Conservation (phyloP, 1,140 invertebrate species). For the Lordiphosa collinella region DNA sequence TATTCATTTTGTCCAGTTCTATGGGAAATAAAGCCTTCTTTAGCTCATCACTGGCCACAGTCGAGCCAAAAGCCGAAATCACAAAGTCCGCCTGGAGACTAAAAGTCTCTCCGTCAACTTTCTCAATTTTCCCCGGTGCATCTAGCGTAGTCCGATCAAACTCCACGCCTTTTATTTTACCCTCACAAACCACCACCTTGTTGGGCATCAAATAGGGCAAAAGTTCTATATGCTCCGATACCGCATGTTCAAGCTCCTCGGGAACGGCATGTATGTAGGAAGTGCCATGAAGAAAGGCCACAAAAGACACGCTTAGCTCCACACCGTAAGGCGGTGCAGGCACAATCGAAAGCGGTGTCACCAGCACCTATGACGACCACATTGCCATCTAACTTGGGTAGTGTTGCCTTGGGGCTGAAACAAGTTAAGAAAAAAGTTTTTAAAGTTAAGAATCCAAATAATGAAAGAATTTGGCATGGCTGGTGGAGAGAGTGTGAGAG, state of each 20-base stretch:
- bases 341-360: slow-evolving; percentile 99
- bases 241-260: slow-evolving; percentile 96
- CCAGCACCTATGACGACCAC: slow-evolving; percentile 97
- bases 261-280: slow-evolving; percentile 97
- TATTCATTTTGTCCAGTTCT: too few species aligned
- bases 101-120: slow-evolving; percentile 90
- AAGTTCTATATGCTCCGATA: slow-evolving; percentile 98
- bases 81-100: slow-evolving; percentile 93
- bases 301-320: slow-evolving; percentile 94
- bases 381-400: slow-evolving; percentile 90
- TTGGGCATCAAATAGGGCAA: slow-evolving; percentile 94
- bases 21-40: too few species aligned
- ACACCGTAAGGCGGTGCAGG: slow-evolving; percentile 96
- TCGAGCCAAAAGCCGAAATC: slow-evolving; percentile 91
- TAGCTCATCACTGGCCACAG: too few species aligned
- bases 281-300: slow-evolving; percentile 94
- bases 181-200: slow-evolving; percentile 87
- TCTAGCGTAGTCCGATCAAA: slow-evolving; percentile 89
- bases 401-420: slow-evolving; percentile 80
- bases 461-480: too few species aligned
- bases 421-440: neutral
- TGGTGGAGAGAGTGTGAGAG: too few species aligned
- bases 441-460: neutral
- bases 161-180: slow-evolving; percentile 85
- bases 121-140: slow-evolving; percentile 85